These are phyloP conservation scores for Dermatemys mawii DNA, from an alignment of 2,113 vertebrate genomes.

Conservation along the genomic window DNA sequence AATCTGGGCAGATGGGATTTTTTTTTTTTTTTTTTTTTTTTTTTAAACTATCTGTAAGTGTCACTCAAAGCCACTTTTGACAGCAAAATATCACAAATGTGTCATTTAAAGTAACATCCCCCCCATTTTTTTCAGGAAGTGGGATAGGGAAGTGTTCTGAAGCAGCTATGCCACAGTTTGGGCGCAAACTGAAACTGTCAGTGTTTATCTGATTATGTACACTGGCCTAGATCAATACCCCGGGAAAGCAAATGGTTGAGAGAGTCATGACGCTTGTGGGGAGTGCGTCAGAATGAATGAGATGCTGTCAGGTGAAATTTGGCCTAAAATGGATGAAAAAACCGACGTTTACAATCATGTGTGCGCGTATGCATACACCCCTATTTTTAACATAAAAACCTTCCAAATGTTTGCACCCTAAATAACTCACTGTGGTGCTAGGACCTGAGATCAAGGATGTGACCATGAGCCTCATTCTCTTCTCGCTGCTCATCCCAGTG, in stretches of 20 bases:
- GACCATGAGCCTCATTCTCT: not conserved
- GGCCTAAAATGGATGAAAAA: conserved; percentile 29
- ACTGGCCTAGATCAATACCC: conserved; percentile 35
- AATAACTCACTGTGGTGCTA: not conserved
- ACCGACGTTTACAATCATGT: not conserved
- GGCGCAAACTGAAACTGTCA: too few relatives aligned
- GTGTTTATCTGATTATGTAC: not conserved
- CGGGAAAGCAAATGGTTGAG: not conserved
- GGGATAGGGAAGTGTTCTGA: conserved; percentile 9
- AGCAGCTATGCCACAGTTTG: not conserved
- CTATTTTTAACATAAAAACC: not conserved
- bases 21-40: not conserved
- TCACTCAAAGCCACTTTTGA: not conserved
- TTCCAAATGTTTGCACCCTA: not conserved
- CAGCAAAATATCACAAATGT: not conserved
- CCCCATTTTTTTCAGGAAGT: conserved; percentile 15
- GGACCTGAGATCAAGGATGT: not conserved
- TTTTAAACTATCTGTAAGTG: not conserved
- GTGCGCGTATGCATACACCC: too few relatives aligned
- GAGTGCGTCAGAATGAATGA: conserved; percentile 2
- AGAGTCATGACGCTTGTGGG: conserved; percentile 4
- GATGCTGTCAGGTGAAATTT: conserved; percentile 41
- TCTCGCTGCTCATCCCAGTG: not conserved
- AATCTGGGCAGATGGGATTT: not conserved
- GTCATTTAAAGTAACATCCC: not conserved